A percentile compares a stretch with the other conserved stretches of the same genome.
These are phyloP conservation scores for Parapristionchus giblindavisi DNA, from an alignment of 2,888 invertebrate species.

Conservation along the genomic window DNA sequence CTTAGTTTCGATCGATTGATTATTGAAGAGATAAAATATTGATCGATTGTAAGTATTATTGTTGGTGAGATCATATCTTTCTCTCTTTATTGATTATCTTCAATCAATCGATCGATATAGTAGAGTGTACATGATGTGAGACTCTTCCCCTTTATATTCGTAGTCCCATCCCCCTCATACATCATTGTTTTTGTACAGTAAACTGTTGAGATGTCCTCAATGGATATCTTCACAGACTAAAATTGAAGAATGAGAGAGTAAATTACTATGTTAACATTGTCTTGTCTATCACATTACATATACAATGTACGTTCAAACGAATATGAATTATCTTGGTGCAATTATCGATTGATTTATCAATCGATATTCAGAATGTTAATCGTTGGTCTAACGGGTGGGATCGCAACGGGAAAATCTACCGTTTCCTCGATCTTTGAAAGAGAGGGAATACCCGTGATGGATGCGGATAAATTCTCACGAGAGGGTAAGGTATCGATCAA, in stretches of 20 bases:
- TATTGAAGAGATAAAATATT: no score
- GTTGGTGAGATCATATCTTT: no score
- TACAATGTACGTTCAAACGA: neutral
- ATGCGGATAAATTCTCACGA: slow-evolving; percentile 65
- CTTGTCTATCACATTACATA: neutral
- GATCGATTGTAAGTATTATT: no score
- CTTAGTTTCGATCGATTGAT: no score
- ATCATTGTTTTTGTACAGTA: slow-evolving; percentile 31
- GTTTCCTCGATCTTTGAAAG: slow-evolving; percentile 49
- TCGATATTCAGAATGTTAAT: slow-evolving; percentile 58
- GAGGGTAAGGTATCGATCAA: slow-evolving; percentile 48
- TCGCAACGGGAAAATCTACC: slow-evolving; percentile 64
- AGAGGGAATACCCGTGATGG: slow-evolving; percentile 59
- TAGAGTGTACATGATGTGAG: no score
- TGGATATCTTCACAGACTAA: slow-evolving; percentile 13
- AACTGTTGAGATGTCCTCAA: neutral
- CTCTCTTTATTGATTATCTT: no score
- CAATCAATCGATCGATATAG: no score
- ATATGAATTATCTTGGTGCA: no score
- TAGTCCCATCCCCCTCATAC: no score
- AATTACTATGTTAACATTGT: slow-evolving; percentile 14
- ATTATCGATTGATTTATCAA: no score
- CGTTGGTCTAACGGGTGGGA: slow-evolving; percentile 65
- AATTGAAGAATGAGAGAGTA: slow-evolving; percentile 34
- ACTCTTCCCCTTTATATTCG: no score